Percentiles rank a stretch among this genome's conserved stretches.
phyloP scores from a whole-genome alignment of 2,888 invertebrate species.

The Pseudeuparius sepicola region DNA sequence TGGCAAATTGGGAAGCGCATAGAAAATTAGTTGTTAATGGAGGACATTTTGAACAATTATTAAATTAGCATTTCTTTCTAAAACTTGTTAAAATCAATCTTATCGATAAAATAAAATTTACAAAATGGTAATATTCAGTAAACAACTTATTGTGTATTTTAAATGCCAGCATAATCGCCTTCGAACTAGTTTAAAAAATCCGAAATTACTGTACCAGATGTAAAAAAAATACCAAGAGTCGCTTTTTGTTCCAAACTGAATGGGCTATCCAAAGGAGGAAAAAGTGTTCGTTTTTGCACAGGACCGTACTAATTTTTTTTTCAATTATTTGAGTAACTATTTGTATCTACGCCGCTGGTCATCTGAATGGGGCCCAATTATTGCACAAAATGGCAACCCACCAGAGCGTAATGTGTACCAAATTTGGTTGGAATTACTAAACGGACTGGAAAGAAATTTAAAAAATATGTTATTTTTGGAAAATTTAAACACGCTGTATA shows the following conservation, averaged over 20 bases:
- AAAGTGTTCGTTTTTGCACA: background rate
- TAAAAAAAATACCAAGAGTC: conserved; percentile 1
- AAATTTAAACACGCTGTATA: too few relatives aligned
- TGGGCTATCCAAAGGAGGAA: background rate
- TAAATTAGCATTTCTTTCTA: too few relatives aligned
- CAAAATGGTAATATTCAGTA: conserved; percentile 1
- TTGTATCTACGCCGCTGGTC: too few relatives aligned
- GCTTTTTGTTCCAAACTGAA: background rate
- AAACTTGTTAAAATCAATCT: background rate
- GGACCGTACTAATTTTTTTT: too few relatives aligned
- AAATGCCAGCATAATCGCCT: background rate
- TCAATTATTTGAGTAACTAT: too few relatives aligned
- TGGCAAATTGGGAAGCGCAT: conserved; percentile 1
- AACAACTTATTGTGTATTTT: conserved; percentile 2
- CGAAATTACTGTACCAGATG: conserved; percentile 2
- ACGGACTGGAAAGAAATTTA: too few relatives aligned
- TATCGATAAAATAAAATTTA: background rate
- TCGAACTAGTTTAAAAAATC: conserved; percentile 1
- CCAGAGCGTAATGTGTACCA: too few relatives aligned
- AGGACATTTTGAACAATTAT: too few relatives aligned
- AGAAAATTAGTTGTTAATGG: background rate
- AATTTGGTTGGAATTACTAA: too few relatives aligned
- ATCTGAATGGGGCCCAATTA: too few relatives aligned
- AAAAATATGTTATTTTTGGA: too few relatives aligned
- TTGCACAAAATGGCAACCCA: too few relatives aligned